phyloP scores from a whole-genome alignment of 1,140 invertebrate species.

The Heliconius hermathena region DNA sequence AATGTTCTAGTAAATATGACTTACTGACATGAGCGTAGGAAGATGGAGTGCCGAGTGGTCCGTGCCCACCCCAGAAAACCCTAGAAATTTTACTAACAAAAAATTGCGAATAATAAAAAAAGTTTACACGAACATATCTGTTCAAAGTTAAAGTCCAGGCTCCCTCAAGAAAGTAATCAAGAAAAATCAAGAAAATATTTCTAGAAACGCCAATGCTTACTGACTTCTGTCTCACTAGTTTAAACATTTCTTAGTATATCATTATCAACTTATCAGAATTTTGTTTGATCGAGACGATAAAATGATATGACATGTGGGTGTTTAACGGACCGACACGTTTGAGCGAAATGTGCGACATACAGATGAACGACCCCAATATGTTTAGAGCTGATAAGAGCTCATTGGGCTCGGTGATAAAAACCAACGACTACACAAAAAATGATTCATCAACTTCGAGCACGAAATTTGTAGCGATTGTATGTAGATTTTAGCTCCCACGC shows the following conservation, averaged over 20 bases:
- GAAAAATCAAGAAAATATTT: no score
- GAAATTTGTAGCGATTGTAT: constrained; percentile 38
- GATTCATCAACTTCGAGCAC: not conserved
- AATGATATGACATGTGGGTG: not conserved
- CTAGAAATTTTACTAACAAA: no score
- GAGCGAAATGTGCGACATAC: constrained; percentile 21
- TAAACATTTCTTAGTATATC: not conserved
- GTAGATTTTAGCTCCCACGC: constrained; percentile 58
- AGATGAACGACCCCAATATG: constrained; percentile 23
- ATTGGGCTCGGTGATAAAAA: constrained; percentile 22
- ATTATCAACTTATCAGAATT: not conserved
- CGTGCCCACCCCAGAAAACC: no score
- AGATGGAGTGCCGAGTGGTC: no score
- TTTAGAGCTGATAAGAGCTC: constrained; percentile 21
- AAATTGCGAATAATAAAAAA: no score
- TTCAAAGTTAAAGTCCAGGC: no score
- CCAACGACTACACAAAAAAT: constrained; percentile 5
- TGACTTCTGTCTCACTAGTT: not conserved
- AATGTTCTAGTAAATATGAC: not conserved
- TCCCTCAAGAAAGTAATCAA: no score
- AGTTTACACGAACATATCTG: no score
- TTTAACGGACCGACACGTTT: not conserved
- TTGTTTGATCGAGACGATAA: not conserved
- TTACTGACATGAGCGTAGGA: no score
- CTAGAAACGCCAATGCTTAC: no score